A percentile compares a stretch with the other conserved stretches of the same genome.
These are phyloP conservation scores for Emmelina monodactyla DNA, from an alignment of 2,888 invertebrate species.

Conservation along the genomic window DNA sequence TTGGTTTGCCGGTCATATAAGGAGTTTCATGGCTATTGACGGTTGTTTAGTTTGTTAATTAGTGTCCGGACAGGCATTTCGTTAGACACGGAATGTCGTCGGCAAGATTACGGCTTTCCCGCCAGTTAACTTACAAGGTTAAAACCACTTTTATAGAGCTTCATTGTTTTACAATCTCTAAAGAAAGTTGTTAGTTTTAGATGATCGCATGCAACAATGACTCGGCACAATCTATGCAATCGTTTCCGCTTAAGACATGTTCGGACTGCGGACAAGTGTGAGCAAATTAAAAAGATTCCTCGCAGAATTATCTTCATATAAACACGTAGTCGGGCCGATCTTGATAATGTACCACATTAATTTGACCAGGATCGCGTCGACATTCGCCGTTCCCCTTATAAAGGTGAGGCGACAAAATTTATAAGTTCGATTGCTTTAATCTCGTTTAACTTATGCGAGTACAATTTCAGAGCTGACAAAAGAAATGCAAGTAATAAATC, in stretches of 20 bases:
- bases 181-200: slow-evolving; percentile 8
- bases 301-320: slow-evolving; percentile 64
- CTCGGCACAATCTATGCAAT: no score
- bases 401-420: slow-evolving; percentile 67
- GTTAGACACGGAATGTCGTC: slow-evolving; percentile 33
- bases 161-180: slow-evolving; percentile 45
- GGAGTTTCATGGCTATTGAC: slow-evolving; percentile 57
- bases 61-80: slow-evolving; percentile 34
- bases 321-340: slow-evolving; percentile 62
- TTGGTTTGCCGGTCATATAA: slow-evolving; percentile 53
- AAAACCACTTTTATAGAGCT: slow-evolving; percentile 33
- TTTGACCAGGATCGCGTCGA: slow-evolving; percentile 65
- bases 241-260: no score
- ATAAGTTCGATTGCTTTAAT: slow-evolving; percentile 68
- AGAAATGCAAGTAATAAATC: slow-evolving; percentile 66
- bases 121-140: slow-evolving; percentile 31
- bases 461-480: slow-evolving; percentile 68
- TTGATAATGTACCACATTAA: slow-evolving; percentile 65
- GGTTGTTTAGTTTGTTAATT: slow-evolving; percentile 56
- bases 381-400: slow-evolving; percentile 58
- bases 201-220: not conserved
- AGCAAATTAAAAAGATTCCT: slow-evolving; percentile 36
- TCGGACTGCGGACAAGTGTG: not conserved
- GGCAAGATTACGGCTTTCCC: slow-evolving; percentile 32
- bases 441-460: slow-evolving; percentile 66